A percentile compares a stretch with the other conserved stretches of the same genome.
phyloP scores from a whole-genome alignment of 2,888 invertebrate genomes.

The Netelia virgata region DNA sequence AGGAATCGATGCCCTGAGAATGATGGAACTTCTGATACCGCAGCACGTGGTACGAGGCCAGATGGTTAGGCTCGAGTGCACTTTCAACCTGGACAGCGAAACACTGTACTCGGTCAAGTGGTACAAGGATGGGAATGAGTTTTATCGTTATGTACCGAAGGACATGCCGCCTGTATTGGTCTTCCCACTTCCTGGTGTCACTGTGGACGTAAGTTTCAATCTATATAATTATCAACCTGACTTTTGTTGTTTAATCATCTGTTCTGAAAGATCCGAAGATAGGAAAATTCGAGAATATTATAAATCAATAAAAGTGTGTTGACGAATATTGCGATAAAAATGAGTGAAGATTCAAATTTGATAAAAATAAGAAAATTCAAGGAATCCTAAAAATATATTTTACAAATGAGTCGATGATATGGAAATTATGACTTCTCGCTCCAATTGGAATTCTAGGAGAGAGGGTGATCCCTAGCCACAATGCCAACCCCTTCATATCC shows the following conservation, averaged over 20 bases:
- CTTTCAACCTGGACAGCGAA: slow-evolving; percentile 93
- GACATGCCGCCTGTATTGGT: slow-evolving; percentile 93
- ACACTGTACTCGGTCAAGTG: slow-evolving; percentile 95
- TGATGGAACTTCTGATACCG: slow-evolving; percentile 93
- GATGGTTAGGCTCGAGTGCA: slow-evolving; percentile 92
- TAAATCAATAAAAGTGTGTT: no score
- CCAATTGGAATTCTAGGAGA: no score
- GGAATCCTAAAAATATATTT: no score
- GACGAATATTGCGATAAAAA: no score
- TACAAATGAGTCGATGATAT: no score
- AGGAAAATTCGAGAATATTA: no score
- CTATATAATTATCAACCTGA: background rate
- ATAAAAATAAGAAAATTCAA: no score
- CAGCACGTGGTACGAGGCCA: slow-evolving; percentile 93
- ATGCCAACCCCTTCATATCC: no score
- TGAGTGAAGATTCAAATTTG: no score
- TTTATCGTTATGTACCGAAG: slow-evolving; percentile 94
- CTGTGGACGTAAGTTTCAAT: slow-evolving; percentile 91
- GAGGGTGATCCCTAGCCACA: no score
- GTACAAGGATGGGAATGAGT: slow-evolving; percentile 96
- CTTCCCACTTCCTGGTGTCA: slow-evolving; percentile 92
- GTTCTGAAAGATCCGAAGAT: background rate
- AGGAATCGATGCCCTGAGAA: slow-evolving; percentile 86
- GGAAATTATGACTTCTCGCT: no score
- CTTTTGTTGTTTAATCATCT: background rate